Base-by-base conservation (phyloP, 2,113 vertebrate species). In the Odocoileus hemionus region DNA sequence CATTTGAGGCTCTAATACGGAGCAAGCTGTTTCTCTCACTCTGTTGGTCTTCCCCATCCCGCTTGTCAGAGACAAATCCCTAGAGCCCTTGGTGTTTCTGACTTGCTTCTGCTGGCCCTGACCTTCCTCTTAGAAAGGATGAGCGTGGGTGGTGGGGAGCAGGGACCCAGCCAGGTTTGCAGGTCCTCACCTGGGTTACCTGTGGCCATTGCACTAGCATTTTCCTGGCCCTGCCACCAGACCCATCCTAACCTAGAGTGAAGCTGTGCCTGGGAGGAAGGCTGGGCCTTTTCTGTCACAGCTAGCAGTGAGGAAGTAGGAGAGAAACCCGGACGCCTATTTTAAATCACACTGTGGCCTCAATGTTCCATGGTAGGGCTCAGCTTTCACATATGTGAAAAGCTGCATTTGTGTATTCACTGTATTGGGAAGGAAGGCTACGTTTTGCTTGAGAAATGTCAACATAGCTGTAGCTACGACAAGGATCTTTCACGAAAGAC, bases 401-500 rank as follows among this genome's bases (percentile, higher is more conserved):
- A 93, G 94, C 84, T 74, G 23, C 91, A 8, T 95, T 94, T 98
- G 97, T 97, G 94, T 85, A 91, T 97, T 98, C 88, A 96, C 43
- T 4, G 47, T 3, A 0, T 70, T 80, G 47, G 67, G 89, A 64
- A 92, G 74, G 91, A 95, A 91, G 82, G 92, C 87, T 50, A 0
- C 52, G 0, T 52, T 97, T 93, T 39, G 93, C 92, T 87, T 54
- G 45, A 91, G 96, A 95, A 97, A 96, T 86, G 88, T 96, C 97
- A 97, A 97, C 94, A 97, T 92, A 97, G 74, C 94, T n/a, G 7
- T 78, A 74, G 61, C 82, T 78, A 11, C 2, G 2, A 52, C 97
- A 93, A 78, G 86, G 89, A 43, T 87, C 92, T 58, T 14, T 94
- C 57, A 88, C 76, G 67, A 92, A 91, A 88, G 91, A n/a, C 3